These are phyloP conservation scores for Brienomyrus brachyistius DNA, from an alignment of 2,113 vertebrate species.

Conservation along the genomic window DNA sequence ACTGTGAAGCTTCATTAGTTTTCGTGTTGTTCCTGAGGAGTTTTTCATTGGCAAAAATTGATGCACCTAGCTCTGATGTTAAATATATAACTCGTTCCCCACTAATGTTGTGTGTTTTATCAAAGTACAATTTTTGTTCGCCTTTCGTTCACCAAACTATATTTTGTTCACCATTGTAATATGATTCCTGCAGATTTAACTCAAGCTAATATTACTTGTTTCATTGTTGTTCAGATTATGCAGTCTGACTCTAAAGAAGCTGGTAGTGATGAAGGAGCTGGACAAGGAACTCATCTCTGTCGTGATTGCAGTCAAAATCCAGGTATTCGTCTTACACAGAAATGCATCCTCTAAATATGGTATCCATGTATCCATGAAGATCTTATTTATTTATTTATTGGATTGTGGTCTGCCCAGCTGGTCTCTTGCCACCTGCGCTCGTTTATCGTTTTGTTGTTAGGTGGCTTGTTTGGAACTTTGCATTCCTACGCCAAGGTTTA, in stretches of 20 bases:
- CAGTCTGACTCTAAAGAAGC: constrained; percentile 92
- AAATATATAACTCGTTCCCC: neutral
- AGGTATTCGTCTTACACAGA: constrained; percentile 57
- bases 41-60: neutral
- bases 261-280: constrained; percentile 83
- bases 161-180: neutral
- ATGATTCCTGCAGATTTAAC: neutral
- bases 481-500: neutral
- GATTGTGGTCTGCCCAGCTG: neutral
- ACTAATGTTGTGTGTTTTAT: neutral
- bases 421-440: neutral
- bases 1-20: constrained; percentile 42
- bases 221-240: constrained; percentile 68
- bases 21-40: constrained; percentile 37
- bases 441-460: neutral
- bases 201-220: neutral
- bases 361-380: neutral
- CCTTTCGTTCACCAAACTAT: neutral
- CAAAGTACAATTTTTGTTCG: neutral
- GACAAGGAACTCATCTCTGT: constrained; percentile 93
- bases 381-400: neutral
- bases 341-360: neutral
- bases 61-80: neutral
- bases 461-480: neutral
- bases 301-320: constrained; percentile 94